Evolutionary conservation across 2,888 invertebrate species (phyloP), one percentile per base, ranked within the genome.

Genomic region (Pedicia rivosa): DNA sequence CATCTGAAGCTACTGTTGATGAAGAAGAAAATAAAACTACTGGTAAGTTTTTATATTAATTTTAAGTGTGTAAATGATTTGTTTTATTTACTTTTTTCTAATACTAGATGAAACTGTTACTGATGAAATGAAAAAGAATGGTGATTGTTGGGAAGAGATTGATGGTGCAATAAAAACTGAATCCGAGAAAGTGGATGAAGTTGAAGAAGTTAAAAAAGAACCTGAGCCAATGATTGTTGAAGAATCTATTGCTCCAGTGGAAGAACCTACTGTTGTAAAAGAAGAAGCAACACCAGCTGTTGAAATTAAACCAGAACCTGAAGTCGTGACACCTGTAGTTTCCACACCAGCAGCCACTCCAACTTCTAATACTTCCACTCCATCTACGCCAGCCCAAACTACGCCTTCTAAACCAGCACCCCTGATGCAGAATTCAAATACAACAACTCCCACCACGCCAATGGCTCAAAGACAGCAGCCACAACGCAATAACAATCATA

Each of bases 381-480:
- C 66, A 47, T 67, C 40, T 70, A 66, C 32, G 67, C 69, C 49
- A 68, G 41, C 65, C 63, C 55, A 42, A 15, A 26, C 41, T 25
- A 25, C 25, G 25, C n/a, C 15, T n/a, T n/a, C n/a, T n/a, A n/a
- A n/a, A 25, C 16, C 35, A 14, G 24, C 24, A 22, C n/a, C n/a
- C n/a, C n/a, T n/a, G n/a, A n/a, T 4, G 15, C 10, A 8, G 15
- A 28, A 66, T 57, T 30, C 53, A 51, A 15, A 47, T 39, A 57
- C 63, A 58, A 32, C 46, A 27, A 5, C 35, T 40, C 56, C 38
- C 62, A 67, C 50, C 66, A 55, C 41, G 61, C 59, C 50, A 68
- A 60, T 57, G 61, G 66, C 47, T 67, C 40, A 70, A 66, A 32
- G 67, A 69, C 49, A 68, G 41, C 65, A 63, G 55, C 43, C 19